Conservation (phyloP, 1,140 invertebrate genomes). For the Centruroides vittatus region DNA sequence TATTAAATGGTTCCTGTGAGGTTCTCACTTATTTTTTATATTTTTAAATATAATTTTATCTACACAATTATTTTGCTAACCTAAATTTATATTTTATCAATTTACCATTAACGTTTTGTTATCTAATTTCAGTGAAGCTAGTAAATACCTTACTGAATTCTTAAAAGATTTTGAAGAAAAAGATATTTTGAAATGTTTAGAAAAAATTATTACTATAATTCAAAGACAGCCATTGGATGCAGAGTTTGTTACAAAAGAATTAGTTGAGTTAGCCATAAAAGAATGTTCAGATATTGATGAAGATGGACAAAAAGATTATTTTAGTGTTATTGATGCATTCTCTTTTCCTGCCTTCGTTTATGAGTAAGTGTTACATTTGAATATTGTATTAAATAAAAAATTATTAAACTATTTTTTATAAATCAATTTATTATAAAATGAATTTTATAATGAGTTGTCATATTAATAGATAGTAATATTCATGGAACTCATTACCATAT, state of each 20-base stretch:
- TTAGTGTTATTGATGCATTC: conserved; percentile 67
- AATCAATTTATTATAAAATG: no score
- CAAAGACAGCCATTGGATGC: conserved; percentile 57
- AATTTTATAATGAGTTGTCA: no score
- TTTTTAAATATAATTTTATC: no score
- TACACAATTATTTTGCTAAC: no score
- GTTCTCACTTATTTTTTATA: no score
- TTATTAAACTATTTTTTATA: no score
- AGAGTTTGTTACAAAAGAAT: conserved; percentile 33
- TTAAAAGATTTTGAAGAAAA: conserved; percentile 35
- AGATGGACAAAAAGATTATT: conserved; percentile 58
- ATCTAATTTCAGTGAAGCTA: conserved; percentile 40
- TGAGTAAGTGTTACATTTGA: conserved; percentile 25
- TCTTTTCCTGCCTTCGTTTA: conserved; percentile 63
- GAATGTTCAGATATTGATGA: conserved; percentile 51
- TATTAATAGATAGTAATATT: no score
- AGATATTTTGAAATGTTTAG: conserved; percentile 41
- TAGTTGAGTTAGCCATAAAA: conserved; percentile 51
- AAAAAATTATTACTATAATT: conserved; percentile 44
- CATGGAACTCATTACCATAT: no score
- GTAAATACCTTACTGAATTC: conserved; percentile 38
- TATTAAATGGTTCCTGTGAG: no score
- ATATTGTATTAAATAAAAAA: no score
- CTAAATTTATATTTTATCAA: no score
- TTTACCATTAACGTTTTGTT: no score